Evolutionary conservation across 1,140 invertebrate genomes (phyloP).

Genomic region (Drosophila equinoxialis): DNA sequence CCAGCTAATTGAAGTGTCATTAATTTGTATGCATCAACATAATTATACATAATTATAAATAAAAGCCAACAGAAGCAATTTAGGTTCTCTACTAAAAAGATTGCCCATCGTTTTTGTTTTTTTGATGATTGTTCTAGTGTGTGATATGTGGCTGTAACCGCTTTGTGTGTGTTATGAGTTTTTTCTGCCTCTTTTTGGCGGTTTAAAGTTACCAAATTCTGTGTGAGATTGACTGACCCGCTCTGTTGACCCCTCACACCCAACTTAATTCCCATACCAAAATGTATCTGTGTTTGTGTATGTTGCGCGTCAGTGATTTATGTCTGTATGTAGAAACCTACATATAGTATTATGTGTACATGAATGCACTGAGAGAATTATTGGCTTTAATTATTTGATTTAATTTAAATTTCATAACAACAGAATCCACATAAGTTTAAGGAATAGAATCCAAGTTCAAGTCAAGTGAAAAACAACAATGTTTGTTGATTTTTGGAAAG

Average conservation of each 20-base stretch:
- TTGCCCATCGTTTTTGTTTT: slow-evolving; percentile 43
- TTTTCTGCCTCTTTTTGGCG: not conserved
- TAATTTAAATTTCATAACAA: no score
- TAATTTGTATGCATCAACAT: slow-evolving; percentile 79
- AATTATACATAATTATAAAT: slow-evolving; percentile 72
- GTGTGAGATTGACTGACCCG: slow-evolving; percentile 50
- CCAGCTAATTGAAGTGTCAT: slow-evolving; percentile 71
- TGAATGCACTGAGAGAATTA: slow-evolving; percentile 1
- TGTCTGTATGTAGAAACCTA: slow-evolving; percentile 32
- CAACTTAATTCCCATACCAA: slow-evolving; percentile 37
- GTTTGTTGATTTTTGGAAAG: not conserved
- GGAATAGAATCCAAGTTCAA: no score
- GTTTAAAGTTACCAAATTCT: slow-evolving; percentile 38
- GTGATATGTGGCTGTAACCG: not conserved
- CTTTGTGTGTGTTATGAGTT: not conserved
- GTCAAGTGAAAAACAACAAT: no score
- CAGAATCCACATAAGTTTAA: no score
- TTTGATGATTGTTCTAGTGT: not conserved
- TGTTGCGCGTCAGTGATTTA: slow-evolving; percentile 65
- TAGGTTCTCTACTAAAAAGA: slow-evolving; percentile 32
- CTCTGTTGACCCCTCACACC: slow-evolving; percentile 57
- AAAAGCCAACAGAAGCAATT: slow-evolving; percentile 49
- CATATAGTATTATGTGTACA: slow-evolving; percentile 27
- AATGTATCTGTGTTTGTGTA: not conserved
- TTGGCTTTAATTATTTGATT: not conserved